A percentile compares a stretch with the other conserved stretches of the same genome.
Evolutionary conservation across 2,797 vertebrate genomes (phyloP).

Genomic region (Rachycentron canadum): DNA sequence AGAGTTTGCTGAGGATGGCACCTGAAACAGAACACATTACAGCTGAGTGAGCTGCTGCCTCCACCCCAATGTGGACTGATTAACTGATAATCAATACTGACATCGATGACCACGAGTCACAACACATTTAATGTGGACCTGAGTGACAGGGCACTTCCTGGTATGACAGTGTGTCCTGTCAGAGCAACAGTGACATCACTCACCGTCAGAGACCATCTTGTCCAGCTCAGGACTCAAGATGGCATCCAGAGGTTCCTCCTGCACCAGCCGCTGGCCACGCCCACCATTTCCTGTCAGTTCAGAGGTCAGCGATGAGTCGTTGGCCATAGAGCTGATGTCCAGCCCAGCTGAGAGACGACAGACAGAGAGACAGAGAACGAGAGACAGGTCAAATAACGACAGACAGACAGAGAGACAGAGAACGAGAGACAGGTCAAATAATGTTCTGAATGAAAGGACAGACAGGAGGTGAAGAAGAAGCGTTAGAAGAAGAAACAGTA

Average conservation of each 20-base stretch:
- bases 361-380: background rate
- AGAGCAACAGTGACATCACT: slow-evolving; percentile 46
- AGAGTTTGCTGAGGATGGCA: slow-evolving; percentile 95
- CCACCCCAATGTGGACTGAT: too few relatives aligned
- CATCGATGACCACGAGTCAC: too few relatives aligned
- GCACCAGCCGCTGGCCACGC: slow-evolving; percentile 84
- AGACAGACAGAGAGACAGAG: background rate
- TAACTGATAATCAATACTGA: too few relatives aligned
- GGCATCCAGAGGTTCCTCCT: slow-evolving; percentile 93
- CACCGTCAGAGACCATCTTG: slow-evolving; percentile 98
- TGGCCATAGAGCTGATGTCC: slow-evolving; percentile 87
- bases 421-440: background rate
- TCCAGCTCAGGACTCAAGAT: slow-evolving; percentile 97
- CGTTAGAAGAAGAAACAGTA: background rate
- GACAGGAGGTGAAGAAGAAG: background rate
- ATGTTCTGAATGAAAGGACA: too few relatives aligned
- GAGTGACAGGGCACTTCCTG: too few relatives aligned
- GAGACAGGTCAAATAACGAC: too few relatives aligned
- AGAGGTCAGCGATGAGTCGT: slow-evolving; percentile 84
- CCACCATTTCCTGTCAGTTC: slow-evolving; percentile 72
- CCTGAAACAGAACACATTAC: slow-evolving; percentile 80
- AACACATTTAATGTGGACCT: too few relatives aligned
- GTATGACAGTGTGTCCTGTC: too few relatives aligned
- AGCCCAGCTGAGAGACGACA: slow-evolving; percentile 84
- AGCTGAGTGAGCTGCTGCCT: too few relatives aligned